Conservation (phyloP, 1,140 invertebrate genomes). For the Drosophila santomea region DNA sequence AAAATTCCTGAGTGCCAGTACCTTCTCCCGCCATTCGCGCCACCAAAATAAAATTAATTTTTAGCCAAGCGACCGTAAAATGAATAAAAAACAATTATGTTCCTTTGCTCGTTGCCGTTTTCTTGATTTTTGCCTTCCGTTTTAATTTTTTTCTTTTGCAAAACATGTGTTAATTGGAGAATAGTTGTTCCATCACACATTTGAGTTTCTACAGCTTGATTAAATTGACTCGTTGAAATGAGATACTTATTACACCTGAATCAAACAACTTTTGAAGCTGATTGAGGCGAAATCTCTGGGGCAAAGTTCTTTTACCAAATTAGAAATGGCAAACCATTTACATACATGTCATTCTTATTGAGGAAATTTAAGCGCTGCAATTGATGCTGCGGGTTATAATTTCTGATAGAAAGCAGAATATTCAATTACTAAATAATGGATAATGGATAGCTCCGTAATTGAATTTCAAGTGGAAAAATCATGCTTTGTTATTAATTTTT, state of each 20-base stretch:
- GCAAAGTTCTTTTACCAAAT: neutral
- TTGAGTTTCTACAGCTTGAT: neutral
- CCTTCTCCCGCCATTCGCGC: neutral
- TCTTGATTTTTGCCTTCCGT: neutral
- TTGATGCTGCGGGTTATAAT: too few species aligned
- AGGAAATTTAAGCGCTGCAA: too few species aligned
- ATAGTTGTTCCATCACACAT: neutral
- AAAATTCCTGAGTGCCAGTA: slow-evolving; percentile 23
- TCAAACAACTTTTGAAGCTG: too few species aligned
- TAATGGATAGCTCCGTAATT: neutral
- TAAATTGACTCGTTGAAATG: slow-evolving; percentile 2
- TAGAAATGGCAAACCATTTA: neutral
- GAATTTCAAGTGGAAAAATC: neutral
- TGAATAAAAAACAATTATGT: slow-evolving; percentile 6
- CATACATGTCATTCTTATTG: neutral
- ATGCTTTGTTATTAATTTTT: neutral
- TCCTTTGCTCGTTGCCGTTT: neutral
- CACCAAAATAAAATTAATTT: slow-evolving; percentile 37
- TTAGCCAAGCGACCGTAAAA: slow-evolving; percentile 4
- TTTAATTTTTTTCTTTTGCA: too few species aligned
- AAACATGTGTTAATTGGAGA: neutral
- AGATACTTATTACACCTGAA: neutral
- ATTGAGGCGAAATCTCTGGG: neutral
- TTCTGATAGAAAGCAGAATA: neutral
- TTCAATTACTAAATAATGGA: neutral